These are phyloP conservation scores for Rhynchotus rufescens DNA, from an alignment of 2,797 vertebrate genomes.

Conservation along the genomic window DNA sequence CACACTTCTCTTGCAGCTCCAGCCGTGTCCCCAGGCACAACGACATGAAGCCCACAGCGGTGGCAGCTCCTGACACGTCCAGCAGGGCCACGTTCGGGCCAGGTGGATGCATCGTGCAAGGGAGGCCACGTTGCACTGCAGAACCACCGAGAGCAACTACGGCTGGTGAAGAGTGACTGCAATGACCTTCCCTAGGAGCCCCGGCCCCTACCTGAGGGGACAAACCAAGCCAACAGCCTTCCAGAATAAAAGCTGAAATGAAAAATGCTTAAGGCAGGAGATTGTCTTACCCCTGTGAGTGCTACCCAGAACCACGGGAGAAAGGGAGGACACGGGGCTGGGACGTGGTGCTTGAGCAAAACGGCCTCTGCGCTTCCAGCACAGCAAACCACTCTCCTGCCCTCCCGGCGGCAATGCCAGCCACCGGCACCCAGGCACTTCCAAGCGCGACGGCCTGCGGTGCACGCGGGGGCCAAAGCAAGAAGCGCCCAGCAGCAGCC, in stretches of 20 bases:
- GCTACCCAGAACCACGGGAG: neutral
- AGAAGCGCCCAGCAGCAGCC: neutral
- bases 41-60: neutral
- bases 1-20: neutral
- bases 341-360: neutral
- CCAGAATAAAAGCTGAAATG: neutral
- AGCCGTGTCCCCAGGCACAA: neutral
- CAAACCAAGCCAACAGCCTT: neutral
- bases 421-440: neutral
- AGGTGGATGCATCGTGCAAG: neutral
- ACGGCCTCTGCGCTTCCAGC: neutral
- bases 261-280: neutral
- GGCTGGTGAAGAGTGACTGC: conserved; percentile 1
- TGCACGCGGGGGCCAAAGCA: rapidly evolving
- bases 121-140: neutral
- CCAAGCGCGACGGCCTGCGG: rapidly evolving
- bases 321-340: neutral
- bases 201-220: neutral
- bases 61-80: neutral
- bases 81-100: neutral
- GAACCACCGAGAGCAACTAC: neutral
- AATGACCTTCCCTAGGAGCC: conserved; percentile 41
- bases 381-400: neutral
- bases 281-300: neutral
- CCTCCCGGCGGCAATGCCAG: neutral